A percentile compares a stretch with the other conserved stretches of the same genome.
phyloP scores from a whole-genome alignment of 2,888 invertebrate genomes.

The Tipula lateralis region DNA sequence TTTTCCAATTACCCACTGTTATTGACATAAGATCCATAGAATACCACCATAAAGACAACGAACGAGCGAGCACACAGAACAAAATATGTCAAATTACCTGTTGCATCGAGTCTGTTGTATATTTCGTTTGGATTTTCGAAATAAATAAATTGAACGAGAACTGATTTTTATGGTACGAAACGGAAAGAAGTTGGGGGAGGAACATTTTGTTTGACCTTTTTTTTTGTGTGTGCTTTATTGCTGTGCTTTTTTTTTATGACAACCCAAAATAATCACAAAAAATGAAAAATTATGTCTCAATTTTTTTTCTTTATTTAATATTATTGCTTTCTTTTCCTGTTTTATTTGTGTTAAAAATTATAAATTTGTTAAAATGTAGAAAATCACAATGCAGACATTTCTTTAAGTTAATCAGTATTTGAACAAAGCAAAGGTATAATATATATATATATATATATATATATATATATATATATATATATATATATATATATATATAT shows the following conservation, averaged over 20 bases:
- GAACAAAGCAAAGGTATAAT: not conserved
- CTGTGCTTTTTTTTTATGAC: not conserved
- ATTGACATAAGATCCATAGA: too few species aligned
- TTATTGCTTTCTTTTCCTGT: not conserved
- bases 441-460: too few species aligned
- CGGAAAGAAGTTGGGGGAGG: not conserved
- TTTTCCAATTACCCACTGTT: not conserved
- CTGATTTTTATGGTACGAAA: not conserved
- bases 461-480: too few species aligned
- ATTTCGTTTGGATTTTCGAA: not conserved
- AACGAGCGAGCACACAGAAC: not conserved
- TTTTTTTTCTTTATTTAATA: not conserved
- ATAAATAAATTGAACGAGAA: not conserved
- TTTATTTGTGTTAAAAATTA: not conserved
- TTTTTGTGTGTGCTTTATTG: not conserved
- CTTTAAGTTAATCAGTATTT: not conserved
- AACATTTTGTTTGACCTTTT: not conserved
- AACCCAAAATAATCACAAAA: not conserved
- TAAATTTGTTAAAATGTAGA: not conserved
- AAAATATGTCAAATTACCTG: not conserved
- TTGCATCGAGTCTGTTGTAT: not conserved
- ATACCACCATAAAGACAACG: not conserved
- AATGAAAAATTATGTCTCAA: not conserved
- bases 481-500: too few species aligned
- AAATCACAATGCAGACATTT: not conserved